These are phyloP conservation scores for Acestrorhynchus altus DNA, from an alignment of 2,797 vertebrate species.

Conservation along the genomic window DNA sequence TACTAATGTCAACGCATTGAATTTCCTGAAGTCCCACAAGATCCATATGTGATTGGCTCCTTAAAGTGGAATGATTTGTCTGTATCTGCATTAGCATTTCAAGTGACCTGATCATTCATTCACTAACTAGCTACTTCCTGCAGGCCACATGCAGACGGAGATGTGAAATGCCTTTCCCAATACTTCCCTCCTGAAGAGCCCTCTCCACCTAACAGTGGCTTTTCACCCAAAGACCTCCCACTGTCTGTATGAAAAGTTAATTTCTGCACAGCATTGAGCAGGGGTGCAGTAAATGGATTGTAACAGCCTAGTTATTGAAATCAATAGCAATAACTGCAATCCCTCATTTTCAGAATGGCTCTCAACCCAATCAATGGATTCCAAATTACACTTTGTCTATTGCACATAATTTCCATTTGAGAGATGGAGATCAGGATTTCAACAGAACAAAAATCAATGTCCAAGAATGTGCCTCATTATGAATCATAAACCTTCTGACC, in stretches of 20 bases:
- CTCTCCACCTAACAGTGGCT: conserved; percentile 7
- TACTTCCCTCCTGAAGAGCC: neutral
- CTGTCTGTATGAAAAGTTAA: conserved; percentile 53
- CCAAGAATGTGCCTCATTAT: conserved; percentile 23
- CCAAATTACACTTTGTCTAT: conserved; percentile 78
- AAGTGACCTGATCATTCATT: conserved; percentile 38
- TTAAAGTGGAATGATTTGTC: conserved; percentile 62
- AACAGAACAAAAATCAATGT: conserved; percentile 67
- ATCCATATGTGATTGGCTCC: conserved; percentile 48
- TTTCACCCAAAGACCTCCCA: conserved; percentile 28
- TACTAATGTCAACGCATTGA: conserved; percentile 65
- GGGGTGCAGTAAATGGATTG: conserved; percentile 73
- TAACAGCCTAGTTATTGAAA: conserved; percentile 84
- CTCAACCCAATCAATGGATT: conserved; percentile 80
- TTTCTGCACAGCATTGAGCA: conserved; percentile 64
- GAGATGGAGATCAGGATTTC: conserved; percentile 60
- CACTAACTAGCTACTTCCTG: conserved; percentile 48
- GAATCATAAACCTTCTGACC: conserved; percentile 8
- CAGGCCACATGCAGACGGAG: conserved; percentile 17
- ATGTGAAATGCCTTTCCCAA: conserved; percentile 41
- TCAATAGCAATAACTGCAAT: conserved; percentile 86
- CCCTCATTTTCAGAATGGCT: conserved; percentile 77
- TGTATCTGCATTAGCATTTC: conserved; percentile 47
- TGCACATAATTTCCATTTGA: conserved; percentile 73
- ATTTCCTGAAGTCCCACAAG: conserved; percentile 51